Evolutionary conservation across 2,797 vertebrate genomes (phyloP).

Genomic region (Buphagus erythrorhynchus): DNA sequence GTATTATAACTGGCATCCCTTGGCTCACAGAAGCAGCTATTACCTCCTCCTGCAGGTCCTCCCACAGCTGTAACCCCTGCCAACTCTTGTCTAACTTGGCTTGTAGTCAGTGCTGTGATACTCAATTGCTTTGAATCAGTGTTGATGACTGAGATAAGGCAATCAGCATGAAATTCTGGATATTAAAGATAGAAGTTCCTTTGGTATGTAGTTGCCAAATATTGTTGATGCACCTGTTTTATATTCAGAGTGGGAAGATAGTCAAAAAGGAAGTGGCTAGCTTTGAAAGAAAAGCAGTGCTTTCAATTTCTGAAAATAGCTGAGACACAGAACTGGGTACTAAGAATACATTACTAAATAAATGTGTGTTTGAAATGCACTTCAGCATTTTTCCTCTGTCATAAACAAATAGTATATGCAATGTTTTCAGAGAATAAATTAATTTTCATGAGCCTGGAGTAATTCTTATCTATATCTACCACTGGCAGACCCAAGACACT

Average conservation of each 20-base stretch:
- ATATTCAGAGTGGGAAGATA: slow-evolving; percentile 70
- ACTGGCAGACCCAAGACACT: neutral
- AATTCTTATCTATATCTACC: neutral
- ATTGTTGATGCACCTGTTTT: slow-evolving; percentile 76
- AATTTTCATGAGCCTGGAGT: neutral
- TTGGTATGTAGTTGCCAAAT: slow-evolving; percentile 44
- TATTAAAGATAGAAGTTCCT: slow-evolving; percentile 62
- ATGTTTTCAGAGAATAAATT: neutral
- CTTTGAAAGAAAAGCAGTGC: slow-evolving; percentile 69
- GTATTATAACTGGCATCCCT: slow-evolving; percentile 67
- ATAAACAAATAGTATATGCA: neutral
- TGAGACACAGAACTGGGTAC: slow-evolving; percentile 66
- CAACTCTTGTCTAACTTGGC: slow-evolving; percentile 59
- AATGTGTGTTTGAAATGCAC: neutral
- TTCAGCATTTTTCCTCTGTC: neutral
- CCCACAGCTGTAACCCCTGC: slow-evolving; percentile 67
- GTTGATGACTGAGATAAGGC: slow-evolving; percentile 70
- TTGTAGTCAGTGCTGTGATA: slow-evolving; percentile 43
- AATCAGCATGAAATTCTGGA: slow-evolving; percentile 54
- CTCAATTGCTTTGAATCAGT: slow-evolving; percentile 68
- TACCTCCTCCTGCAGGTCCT: slow-evolving; percentile 69
- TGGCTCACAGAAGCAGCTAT: slow-evolving; percentile 65
- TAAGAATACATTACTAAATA: slow-evolving; percentile 59
- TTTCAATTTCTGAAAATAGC: slow-evolving; percentile 77
- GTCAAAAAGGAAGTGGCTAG: slow-evolving; percentile 73